phyloP scores from a whole-genome alignment of 2,888 invertebrate species.

The Diarsia rubi region DNA sequence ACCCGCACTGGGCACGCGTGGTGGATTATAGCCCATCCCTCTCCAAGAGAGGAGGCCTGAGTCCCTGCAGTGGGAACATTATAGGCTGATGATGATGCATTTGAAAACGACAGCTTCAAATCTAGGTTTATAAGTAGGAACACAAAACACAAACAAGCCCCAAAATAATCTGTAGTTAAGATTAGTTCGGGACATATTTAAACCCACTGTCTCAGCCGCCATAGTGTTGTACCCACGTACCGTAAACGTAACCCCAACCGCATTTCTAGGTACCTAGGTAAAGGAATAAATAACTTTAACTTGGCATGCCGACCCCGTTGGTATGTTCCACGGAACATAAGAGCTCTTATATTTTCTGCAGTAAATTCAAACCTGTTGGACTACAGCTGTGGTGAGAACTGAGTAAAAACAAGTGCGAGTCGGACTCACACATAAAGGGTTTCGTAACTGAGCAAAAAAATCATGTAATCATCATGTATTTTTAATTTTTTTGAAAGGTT shows the following conservation, averaged over 20 bases:
- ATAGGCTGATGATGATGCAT: no score
- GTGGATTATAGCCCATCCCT: no score
- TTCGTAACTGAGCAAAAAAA: no score
- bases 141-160: not conserved
- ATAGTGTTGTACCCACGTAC: constrained; percentile 7
- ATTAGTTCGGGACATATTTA: constrained; percentile 12
- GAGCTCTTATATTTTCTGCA: constrained; percentile 55
- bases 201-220: not conserved
- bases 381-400: constrained; percentile 22
- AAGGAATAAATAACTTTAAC: constrained; percentile 46
- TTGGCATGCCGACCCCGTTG: constrained; percentile 34
- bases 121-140: not conserved
- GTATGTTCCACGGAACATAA: constrained; percentile 41
- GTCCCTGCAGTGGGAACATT: no score
- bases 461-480: no score
- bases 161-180: not conserved
- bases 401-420: constrained; percentile 1
- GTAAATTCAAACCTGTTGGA: constrained; percentile 55
- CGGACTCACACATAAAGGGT: no score
- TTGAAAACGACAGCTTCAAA: no score
- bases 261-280: constrained; percentile 33
- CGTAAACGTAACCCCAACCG: constrained; percentile 45
- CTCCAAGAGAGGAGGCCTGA: no score
- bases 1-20: no score
- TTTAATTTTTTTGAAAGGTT: no score